phyloP scores from a whole-genome alignment of 2,888 invertebrate species.

The Tyria jacobaeae region DNA sequence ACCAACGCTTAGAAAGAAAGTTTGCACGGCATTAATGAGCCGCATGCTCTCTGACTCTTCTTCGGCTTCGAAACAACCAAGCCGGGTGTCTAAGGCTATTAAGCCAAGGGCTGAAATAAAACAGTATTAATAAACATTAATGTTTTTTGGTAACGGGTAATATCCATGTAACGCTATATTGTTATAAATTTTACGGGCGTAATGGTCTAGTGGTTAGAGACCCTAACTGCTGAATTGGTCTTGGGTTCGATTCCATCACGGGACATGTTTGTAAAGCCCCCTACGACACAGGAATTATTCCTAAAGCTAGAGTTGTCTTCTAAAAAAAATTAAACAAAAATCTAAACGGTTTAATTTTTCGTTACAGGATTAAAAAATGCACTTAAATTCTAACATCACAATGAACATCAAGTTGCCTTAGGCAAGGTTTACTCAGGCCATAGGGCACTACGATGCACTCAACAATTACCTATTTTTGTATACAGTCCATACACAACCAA shows the following conservation, averaged over 20 bases:
- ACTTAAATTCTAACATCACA: neutral
- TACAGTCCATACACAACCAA: neutral
- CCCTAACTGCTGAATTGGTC: too few species aligned
- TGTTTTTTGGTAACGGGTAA: neutral
- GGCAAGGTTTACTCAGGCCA: neutral
- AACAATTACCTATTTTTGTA: neutral
- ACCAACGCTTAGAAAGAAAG: constrained; percentile 89
- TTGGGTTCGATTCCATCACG: too few species aligned
- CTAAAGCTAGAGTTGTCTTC: too few species aligned
- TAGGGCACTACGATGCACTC: too few species aligned
- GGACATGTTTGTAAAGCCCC: too few species aligned
- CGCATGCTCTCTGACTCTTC: constrained; percentile 87
- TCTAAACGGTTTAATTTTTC: neutral
- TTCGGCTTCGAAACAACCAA: constrained; percentile 87
- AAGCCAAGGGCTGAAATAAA: constrained; percentile 86
- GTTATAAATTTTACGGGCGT: too few species aligned
- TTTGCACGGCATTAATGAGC: constrained; percentile 89
- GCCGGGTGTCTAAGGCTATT: constrained; percentile 88
- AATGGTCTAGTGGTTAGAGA: too few species aligned
- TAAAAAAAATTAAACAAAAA: too few species aligned
- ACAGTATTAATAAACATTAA: neutral
- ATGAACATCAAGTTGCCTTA: neutral
- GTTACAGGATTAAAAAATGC: neutral
- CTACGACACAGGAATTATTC: too few species aligned
- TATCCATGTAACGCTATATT: neutral